Base-by-base conservation (phyloP, 2,888 invertebrate genomes). In the Julus scanicus region DNA sequence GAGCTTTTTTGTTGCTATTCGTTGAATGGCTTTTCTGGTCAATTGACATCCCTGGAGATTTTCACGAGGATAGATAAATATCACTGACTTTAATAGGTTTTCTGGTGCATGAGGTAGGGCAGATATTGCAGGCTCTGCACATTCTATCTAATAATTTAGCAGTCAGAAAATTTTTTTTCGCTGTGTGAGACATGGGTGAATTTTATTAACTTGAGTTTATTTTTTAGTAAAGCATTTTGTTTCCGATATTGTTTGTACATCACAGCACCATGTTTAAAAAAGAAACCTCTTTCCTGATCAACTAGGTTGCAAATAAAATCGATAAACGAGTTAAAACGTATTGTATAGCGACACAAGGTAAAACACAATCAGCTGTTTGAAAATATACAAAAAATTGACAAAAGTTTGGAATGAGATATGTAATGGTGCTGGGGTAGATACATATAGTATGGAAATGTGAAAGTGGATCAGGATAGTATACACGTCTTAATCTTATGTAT, bases 151-250 rank as follows among this genome's bases (percentile, higher is more conserved):
- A 71, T 71, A 29, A 63, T n/a, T 63, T 63, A 63, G 17, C 63
- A 63, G 3, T 15, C 15, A 15, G 15, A 53, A 53, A 53, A n/a
- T n/a, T 15, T n/a, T 11, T 9, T 71, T 29, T 11, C 71, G 6
- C 29, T 71, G 71, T 2, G 8, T 71, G 71, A 71, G 71, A 29
- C 71, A 71, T 29, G 20, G 71, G 71, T 71, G 71, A 71, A 29
- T 71, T 71, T 71, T 63, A 71, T 71, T 71, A 71, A 71, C 71
- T 71, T 71, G 9, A 29, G 9, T 57, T 57, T 57, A 57, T 71
- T 71, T 71, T 71, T 71, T 71, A 71, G 71, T 20, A 71, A 71
- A 71, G 71, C 71, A 71, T 20, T 63, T 71, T 71, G n/a, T 71
- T 29, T n/a, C 71, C 71, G 71, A 29, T 71, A 71, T 29, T 29